A percentile compares a stretch with the other conserved stretches of the same genome.
Evolutionary conservation across 2,797 vertebrate species (phyloP).

Genomic region (Schizopygopsis pylzovi): DNA sequence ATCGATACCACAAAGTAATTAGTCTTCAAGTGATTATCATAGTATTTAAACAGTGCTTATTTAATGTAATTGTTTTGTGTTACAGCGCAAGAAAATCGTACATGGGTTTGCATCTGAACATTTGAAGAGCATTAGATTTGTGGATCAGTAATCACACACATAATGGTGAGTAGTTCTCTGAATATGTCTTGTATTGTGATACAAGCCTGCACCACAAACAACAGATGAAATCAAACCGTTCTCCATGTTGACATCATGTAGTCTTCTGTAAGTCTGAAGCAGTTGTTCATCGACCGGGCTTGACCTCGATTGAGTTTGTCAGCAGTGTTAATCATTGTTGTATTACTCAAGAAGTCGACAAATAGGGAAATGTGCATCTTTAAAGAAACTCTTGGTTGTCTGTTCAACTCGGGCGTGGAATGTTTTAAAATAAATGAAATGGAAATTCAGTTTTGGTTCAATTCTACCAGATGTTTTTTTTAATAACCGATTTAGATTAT

Average conservation of each 20-base stretch:
- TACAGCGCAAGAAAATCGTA: neutral
- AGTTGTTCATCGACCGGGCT: neutral
- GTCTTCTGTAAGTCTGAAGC: neutral
- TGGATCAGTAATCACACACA: neutral
- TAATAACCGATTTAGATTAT: neutral
- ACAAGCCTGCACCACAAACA: too few species aligned
- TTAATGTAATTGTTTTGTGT: neutral
- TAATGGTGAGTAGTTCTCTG: conserved; percentile 21
- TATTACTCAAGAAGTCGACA: neutral
- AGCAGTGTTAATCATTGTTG: neutral
- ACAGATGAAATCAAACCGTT: neutral
- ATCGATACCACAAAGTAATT: neutral
- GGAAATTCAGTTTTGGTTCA: neutral
- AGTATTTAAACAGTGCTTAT: neutral
- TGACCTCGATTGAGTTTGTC: neutral
- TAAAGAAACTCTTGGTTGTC: neutral
- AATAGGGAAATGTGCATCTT: neutral
- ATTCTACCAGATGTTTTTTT: neutral
- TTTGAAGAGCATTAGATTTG: neutral
- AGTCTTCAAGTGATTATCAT: neutral
- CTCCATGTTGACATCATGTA: neutral
- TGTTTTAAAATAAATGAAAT: neutral
- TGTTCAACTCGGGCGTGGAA: neutral
- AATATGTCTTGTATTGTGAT: neutral
- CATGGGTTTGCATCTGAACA: neutral